Base-by-base conservation (phyloP, 2,797 vertebrate genomes). In the Bovichtus variegatus region DNA sequence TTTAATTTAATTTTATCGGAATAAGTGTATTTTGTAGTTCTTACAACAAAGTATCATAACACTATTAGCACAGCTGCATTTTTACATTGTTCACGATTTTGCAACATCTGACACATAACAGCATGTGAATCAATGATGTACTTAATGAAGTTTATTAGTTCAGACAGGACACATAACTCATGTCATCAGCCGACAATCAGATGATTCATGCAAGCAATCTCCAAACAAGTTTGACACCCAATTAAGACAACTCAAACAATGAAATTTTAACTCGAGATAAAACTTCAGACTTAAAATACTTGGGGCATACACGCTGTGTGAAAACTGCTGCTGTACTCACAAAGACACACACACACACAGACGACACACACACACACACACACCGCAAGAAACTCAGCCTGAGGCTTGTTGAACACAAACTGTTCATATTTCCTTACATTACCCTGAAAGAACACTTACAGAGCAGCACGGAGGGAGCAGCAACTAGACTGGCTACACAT, bases 401-500 rank as follows among this genome's bases (percentile, higher is more conserved):
- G 58, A 73, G 69, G 13, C 49, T 21, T 54, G 50, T 66, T 76
- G 49, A 78, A 71, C 41, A 29, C 66, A 71, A 36, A 9, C 69
- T 67, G 21, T 70, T 58, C 13, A 25, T 12, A 74, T 80, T 63
- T 65, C 59, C 81, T 76, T 40, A 50, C 36, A 74, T 78, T 64
- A 41, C 29, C 49, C 51, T 6, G 12, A 59, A 71, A 15, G 66
- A 68, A 72, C 40, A 36, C 34, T 61, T 43, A 4, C 31, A 61
- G 31, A 67, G 43, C 69, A 64, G 21, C 77, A 50, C 44, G 60
- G 70, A 73, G 7, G 27, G 43, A 75, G 54, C 68, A 61, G 44
- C 66, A 80, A 50, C 41, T 71, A 74, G 46, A 74, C 51, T 51
- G 19, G 50, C 74, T 81, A 79, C 64, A 72, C 69, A 67, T 74